Evolutionary conservation across 2,888 invertebrate species (phyloP).

Genomic region (Macrophya alboannulata): DNA sequence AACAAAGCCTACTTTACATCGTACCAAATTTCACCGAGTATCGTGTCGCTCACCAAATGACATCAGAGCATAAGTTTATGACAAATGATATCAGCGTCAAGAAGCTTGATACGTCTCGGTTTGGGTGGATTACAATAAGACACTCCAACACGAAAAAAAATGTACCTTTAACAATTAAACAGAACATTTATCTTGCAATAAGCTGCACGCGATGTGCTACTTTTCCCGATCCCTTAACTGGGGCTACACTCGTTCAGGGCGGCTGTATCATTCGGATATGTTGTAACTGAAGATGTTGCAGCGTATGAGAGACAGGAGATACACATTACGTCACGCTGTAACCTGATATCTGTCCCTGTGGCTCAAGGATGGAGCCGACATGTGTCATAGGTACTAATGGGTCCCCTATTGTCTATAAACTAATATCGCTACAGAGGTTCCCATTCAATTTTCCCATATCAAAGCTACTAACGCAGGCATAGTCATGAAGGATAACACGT

Average conservation of each 20-base stretch:
- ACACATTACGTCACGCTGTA: constrained; percentile 42
- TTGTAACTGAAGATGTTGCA: constrained; percentile 40
- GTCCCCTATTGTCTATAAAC: constrained; percentile 59
- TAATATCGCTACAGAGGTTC: constrained; percentile 47
- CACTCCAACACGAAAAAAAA: background rate
- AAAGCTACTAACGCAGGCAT: background rate
- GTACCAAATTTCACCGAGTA: background rate
- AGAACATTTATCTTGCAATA: background rate
- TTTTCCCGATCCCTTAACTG: background rate
- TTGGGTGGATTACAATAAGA: background rate
- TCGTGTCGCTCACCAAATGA: constrained; percentile 48
- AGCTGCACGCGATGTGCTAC: background rate
- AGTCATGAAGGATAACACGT: too few relatives aligned
- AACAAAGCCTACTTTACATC: constrained; percentile 21
- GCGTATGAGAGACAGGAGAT: background rate
- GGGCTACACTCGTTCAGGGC: background rate
- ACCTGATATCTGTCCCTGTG: constrained; percentile 37
- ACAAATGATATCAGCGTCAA: constrained; percentile 35
- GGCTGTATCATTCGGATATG: constrained; percentile 24
- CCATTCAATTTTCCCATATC: background rate
- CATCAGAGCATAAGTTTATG: background rate
- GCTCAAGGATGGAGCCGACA: constrained; percentile 36
- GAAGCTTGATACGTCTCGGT: background rate
- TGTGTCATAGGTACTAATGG: constrained; percentile 66
- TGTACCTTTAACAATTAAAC: background rate